phyloP scores from a whole-genome alignment of 2,888 invertebrate genomes.

The Chloroclysta siterata region DNA sequence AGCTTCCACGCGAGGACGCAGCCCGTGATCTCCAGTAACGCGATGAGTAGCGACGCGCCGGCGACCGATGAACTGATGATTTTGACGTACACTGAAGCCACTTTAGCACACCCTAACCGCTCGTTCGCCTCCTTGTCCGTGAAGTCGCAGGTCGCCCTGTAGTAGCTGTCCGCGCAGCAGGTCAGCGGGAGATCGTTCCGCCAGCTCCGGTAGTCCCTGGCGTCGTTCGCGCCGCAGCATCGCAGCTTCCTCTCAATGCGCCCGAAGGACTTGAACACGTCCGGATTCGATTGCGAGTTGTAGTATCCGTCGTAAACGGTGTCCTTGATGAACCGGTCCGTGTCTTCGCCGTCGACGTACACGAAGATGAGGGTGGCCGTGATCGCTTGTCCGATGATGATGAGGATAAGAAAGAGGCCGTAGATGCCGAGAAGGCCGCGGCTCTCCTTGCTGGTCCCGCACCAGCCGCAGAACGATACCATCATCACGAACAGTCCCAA shows the following conservation, averaged over 20 bases:
- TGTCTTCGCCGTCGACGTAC: conserved; percentile 78
- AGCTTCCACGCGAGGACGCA: conserved; percentile 73
- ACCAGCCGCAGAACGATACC: conserved; percentile 77
- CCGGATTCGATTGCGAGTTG: conserved; percentile 76
- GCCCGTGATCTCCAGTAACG: conserved; percentile 70
- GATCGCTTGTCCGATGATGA: conserved; percentile 69
- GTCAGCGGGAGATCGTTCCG: conserved; percentile 76
- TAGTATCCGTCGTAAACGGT: conserved; percentile 81
- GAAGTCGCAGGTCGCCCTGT: conserved; percentile 75
- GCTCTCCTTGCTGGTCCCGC: conserved; percentile 72
- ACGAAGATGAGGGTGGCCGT: conserved; percentile 76
- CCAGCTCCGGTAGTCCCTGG: conserved; percentile 77
- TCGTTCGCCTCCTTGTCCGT: conserved; percentile 81
- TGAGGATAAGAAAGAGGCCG: conserved; percentile 68
- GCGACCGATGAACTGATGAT: conserved; percentile 78
- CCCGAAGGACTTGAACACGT: conserved; percentile 73
- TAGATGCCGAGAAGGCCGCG: conserved; percentile 73
- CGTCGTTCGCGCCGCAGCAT: conserved; percentile 80
- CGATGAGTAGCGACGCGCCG: conserved; percentile 72
- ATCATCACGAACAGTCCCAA: conserved; percentile 72
- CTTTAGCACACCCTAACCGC: conserved; percentile 78
- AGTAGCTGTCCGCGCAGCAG: conserved; percentile 76
- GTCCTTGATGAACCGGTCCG: conserved; percentile 77
- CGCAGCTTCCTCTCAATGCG: conserved; percentile 74
- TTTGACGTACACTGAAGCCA: conserved; percentile 79